A percentile compares a stretch with the other conserved stretches of the same genome.
phyloP scores from a whole-genome alignment of 2,888 invertebrate genomes.

The Spisula solida region DNA sequence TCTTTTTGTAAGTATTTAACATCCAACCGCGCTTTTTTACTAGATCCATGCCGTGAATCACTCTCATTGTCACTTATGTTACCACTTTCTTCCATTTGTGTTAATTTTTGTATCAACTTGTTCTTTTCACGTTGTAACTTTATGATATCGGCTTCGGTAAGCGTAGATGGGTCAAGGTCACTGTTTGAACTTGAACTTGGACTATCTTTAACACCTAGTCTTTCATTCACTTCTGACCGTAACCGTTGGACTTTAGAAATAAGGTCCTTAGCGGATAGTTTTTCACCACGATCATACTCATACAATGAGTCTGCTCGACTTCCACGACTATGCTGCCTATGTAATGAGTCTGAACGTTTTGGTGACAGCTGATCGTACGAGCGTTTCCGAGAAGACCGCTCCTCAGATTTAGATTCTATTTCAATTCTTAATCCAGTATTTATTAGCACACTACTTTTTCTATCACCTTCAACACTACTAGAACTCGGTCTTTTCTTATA shows the following conservation, averaged over 20 bases:
- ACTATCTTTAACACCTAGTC: conserved; percentile 73
- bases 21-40: conserved; percentile 78
- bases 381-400: conserved; percentile 78
- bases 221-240: conserved; percentile 70
- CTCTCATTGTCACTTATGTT: conserved; percentile 78
- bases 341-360: conserved; percentile 69
- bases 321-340: conserved; percentile 74
- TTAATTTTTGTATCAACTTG: conserved; percentile 84
- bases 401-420: conserved; percentile 75
- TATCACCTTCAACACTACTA: conserved; percentile 70
- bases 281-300: conserved; percentile 65
- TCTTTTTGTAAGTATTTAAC: conserved; percentile 69
- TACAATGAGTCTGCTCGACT: conserved; percentile 69
- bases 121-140: conserved; percentile 86
- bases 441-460: conserved; percentile 63
- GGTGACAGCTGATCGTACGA: conserved; percentile 79
- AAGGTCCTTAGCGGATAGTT: conserved; percentile 62
- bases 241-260: conserved; percentile 67
- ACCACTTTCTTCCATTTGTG: conserved; percentile 83
- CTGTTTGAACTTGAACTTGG: conserved; percentile 81
- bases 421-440: conserved; percentile 74
- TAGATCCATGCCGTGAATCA: conserved; percentile 69
- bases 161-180: conserved; percentile 89
- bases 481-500: conserved; percentile 72
- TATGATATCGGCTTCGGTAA: conserved; percentile 84